A percentile compares a stretch with the other conserved stretches of the same genome.
Evolutionary conservation across 2,113 vertebrate species (phyloP).

Genomic region (Geothlypis trichas): DNA sequence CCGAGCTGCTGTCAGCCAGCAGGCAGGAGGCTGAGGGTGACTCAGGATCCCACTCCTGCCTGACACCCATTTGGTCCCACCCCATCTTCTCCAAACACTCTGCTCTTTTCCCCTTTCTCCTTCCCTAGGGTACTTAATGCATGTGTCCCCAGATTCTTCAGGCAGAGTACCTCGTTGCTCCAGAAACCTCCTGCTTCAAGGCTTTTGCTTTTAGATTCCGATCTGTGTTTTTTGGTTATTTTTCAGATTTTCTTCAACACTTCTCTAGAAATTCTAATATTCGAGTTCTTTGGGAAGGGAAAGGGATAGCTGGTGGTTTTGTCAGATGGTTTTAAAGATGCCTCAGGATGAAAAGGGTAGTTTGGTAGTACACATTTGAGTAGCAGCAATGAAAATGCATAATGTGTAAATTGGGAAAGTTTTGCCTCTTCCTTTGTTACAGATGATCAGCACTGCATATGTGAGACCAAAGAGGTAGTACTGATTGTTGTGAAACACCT

Average conservation of each 20-base stretch:
- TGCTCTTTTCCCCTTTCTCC: neutral
- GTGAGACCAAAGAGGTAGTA: neutral
- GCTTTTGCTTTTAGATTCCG: neutral
- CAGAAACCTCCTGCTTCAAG: neutral
- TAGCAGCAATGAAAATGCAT: constrained; percentile 31
- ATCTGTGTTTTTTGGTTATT: neutral
- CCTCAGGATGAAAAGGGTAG: neutral
- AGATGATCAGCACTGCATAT: neutral
- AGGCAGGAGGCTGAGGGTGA: constrained; percentile 44
- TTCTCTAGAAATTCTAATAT: neutral
- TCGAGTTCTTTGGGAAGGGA: neutral
- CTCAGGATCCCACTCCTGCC: constrained; percentile 7
- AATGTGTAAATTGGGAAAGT: constrained; percentile 71
- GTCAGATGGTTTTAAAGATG: constrained; percentile 2
- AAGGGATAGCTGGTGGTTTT: neutral
- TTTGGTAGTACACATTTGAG: neutral
- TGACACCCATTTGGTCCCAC: neutral
- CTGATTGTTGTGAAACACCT: neutral
- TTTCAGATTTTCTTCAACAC: neutral
- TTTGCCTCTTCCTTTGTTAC: constrained; percentile 42
- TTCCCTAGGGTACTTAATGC: neutral
- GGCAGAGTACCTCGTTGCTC: neutral
- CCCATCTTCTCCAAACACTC: neutral
- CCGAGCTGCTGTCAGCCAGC: constrained; percentile 53
- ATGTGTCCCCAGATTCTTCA: neutral